Conservation (phyloP, 1,140 invertebrate species). For the Rhizoglyphus robini region DNA sequence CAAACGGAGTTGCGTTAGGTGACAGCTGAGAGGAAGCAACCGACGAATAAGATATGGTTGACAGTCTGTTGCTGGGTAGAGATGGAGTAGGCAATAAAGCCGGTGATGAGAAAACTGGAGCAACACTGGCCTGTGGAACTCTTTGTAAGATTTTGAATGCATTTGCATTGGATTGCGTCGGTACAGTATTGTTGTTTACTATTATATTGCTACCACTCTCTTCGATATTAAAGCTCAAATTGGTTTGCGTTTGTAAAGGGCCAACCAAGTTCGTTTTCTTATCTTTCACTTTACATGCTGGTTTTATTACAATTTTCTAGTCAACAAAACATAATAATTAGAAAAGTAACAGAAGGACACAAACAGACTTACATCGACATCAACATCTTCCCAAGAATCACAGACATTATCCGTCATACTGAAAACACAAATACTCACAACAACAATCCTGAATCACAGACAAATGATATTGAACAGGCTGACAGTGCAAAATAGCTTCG, state of each 20-base stretch:
- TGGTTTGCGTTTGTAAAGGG: background rate
- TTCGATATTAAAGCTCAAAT: background rate
- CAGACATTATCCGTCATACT: slow-evolving; percentile 12
- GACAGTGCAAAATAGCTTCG: no score
- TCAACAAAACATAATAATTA: background rate
- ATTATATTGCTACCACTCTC: background rate
- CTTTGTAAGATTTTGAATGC: background rate
- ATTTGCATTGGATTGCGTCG: background rate
- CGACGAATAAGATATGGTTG: background rate
- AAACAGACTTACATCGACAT: slow-evolving; percentile 11
- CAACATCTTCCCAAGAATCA: slow-evolving; percentile 20
- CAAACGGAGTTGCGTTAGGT: background rate
- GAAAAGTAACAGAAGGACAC: background rate
- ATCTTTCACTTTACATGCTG: background rate
- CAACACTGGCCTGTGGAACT: background rate
- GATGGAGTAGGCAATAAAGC: background rate
- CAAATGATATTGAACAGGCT: no score
- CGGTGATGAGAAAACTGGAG: background rate
- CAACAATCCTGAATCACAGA: no score
- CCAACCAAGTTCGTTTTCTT: background rate
- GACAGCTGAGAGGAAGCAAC: no score
- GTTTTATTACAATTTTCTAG: slow-evolving; percentile 11
- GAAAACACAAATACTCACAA: no score
- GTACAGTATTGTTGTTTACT: background rate
- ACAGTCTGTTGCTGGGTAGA: no score